A percentile compares a stretch with the other conserved stretches of the same genome.
Evolutionary conservation across 2,888 invertebrate species (phyloP).

Genomic region (Eristalis arbustorum): DNA sequence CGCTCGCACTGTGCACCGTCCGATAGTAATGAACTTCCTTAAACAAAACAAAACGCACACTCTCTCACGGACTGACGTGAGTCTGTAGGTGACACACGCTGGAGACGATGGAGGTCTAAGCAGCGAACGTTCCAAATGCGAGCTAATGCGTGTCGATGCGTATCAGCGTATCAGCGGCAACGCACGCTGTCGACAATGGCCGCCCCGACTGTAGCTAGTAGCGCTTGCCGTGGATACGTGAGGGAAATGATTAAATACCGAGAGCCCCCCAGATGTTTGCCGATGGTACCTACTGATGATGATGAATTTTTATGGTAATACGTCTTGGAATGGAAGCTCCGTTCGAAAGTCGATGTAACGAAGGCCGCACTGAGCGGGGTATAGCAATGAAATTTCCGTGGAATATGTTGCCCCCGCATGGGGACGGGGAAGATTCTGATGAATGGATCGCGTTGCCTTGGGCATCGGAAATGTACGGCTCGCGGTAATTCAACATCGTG

Average conservation of each 20-base stretch:
- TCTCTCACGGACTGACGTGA: neutral
- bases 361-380: neutral
- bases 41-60: conserved; percentile 10
- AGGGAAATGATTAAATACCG: conserved; percentile 3
- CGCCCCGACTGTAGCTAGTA: conserved; percentile 8
- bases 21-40: conserved; percentile 50
- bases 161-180: conserved; percentile 29
- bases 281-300: conserved; percentile 1
- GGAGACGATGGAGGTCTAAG: neutral
- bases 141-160: conserved; percentile 37
- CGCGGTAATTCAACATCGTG: neutral
- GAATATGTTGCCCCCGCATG: no score
- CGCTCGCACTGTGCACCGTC: neutral
- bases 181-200: conserved; percentile 3
- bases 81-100: neutral
- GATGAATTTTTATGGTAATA: conserved; percentile 13
- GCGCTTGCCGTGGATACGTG: conserved; percentile 27
- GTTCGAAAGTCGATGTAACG: neutral
- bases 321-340: neutral
- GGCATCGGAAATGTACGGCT: no score
- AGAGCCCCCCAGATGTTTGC: neutral
- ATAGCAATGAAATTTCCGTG: neutral
- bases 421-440: neutral
- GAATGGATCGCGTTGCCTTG: neutral
- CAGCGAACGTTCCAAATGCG: conserved; percentile 22